Evolutionary conservation across 2,888 invertebrate species (phyloP), one percentile per base, ranked within the genome.

Genomic region (Pyrocoelia pectoralis): DNA sequence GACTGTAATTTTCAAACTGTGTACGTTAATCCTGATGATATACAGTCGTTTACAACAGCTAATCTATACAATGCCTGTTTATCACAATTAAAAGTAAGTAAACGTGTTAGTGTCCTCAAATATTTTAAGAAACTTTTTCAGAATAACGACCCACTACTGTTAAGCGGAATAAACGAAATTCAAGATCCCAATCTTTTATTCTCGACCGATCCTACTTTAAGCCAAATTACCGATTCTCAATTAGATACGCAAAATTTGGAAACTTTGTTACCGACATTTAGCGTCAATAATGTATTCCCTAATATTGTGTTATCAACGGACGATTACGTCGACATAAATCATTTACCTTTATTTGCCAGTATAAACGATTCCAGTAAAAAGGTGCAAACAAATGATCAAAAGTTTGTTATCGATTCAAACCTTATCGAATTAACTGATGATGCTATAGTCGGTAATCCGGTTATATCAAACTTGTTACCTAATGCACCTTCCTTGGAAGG

Each of bases 111-210:
- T 24, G 6, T 24, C 24, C 3, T 24, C 6, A 6, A 24, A 24
- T 5, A 24, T n/a, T n/a, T n/a, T n/a, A n/a, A n/a, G n/a, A n/a
- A n/a, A n/a, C n/a, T n/a, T n/a, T n/a, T 63, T 28, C 17, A 63
- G 63, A 58, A 66, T 14, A 57, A 66, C 14, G 76, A 75, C 60
- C 68, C 74, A 5, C 55, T 74, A 13, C 55, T 76, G 5, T 63
- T 75, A 43, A 73, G 73, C 38, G 51, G 70, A 17, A 65, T 75
- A 15, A 67, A 61, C 18, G 74, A 76, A 53, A 63, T 75, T 9
- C 74, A 73, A 71, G 75, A 75, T 19, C 58, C 68, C 2, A 72
- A 70, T 40, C 68, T 72, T 13, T 58, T 76, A 9, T 74, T 76
- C 48, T 59, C 67, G 8, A 38, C 66, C 15, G 66, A 66, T 28